Evolutionary conservation across 2,888 invertebrate species (phyloP), one percentile per base, ranked within the genome.

Genomic region (Pyrgus malvae): DNA sequence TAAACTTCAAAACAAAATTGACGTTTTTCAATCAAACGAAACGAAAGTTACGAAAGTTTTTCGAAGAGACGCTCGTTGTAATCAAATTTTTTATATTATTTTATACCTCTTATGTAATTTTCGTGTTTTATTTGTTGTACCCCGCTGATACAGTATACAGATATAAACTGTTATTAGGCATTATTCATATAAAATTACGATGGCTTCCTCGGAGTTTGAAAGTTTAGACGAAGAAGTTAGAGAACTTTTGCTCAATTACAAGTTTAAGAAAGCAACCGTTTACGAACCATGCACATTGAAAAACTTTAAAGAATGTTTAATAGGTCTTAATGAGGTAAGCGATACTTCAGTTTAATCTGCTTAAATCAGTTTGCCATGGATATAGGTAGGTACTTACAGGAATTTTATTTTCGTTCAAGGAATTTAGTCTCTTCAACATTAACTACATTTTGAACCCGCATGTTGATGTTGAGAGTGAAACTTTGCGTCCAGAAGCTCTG

Each of bases 141-240:
- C n/a, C n/a, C n/a, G n/a, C n/a, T n/a, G n/a, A 23, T 6, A 23
- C 23, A 23, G 4, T 23, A 23, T 6, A 23, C 23, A 23, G 23
- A n/a, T 23, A 23, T 23, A 23, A 23, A 23, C 6, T 23, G 6
- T 23, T 23, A 3, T 4, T 23, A 23, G 23, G 23, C 6, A 23
- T n/a, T n/a, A n/a, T n/a, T n/a, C n/a, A n/a, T n/a, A n/a, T n/a
- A n/a, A n/a, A n/a, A n/a, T n/a, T n/a, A n/a, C n/a, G 23, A 51
- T 51, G 51, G 21, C 41, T 11, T 44, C 51, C 9, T 16, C 58
- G 16, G 72, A 72, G 48, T 72, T 66, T 49, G 82, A 82, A 66
- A 70, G 65, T 60, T 69, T 87, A 59, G 88, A 89, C 55, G 83
- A 85, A 57, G 89, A 90, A 78, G 80, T 89, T n/a, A 80, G 71